Evolutionary conservation across 1,140 invertebrate genomes (phyloP), one percentile per base, ranked within the genome.

Genomic region (Drosophila eugracilis): DNA sequence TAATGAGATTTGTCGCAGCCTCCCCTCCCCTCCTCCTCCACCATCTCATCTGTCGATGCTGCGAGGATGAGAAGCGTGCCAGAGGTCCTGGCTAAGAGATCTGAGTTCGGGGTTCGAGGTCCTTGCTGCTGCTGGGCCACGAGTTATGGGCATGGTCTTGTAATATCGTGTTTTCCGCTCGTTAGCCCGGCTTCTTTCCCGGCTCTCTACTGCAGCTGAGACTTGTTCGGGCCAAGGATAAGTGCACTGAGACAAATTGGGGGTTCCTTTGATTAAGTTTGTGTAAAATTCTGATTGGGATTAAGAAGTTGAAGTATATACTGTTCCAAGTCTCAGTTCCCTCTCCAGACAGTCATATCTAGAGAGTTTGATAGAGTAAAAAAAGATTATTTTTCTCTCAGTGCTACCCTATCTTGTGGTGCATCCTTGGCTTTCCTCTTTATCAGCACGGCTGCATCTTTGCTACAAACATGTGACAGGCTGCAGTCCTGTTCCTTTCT

Each of bases 1-100:
- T 89, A 86, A 86, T 86, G 83, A 88, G 83, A 86, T 86, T 86
- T 89, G 84, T 62, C 60, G 55, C 73, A 54, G 76, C 57, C 78
- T 65, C 63, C 69, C 30, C 63, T 22, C 12, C 48, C 2, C 30
- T 22, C 6, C 12, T 49, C 4, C 45, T 12, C 24, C 19, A 4
- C 24, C 22, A 14, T 60, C 37, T 74, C 42, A 74, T 73, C 49
- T 75, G 69, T 37, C 49, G 26, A 22, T 10, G 10, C 7, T 6
- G 10, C n/a, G 54, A 12, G 53, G 36, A 42, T 22, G 65, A 37
- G 69, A 48, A 73, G 58, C 57, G 69, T 47, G 69, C 69, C 70
- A 62, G 36, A 37, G 69, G 63, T 69, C 49, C 42, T 34, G 62
- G 36, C 67, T 32, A 6, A 7, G 42, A 19, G 42, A 7, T 6